A percentile compares a stretch with the other conserved stretches of the same genome.
Conservation (phyloP, 2,888 invertebrate species). For the Aleiodes testaceus region DNA sequence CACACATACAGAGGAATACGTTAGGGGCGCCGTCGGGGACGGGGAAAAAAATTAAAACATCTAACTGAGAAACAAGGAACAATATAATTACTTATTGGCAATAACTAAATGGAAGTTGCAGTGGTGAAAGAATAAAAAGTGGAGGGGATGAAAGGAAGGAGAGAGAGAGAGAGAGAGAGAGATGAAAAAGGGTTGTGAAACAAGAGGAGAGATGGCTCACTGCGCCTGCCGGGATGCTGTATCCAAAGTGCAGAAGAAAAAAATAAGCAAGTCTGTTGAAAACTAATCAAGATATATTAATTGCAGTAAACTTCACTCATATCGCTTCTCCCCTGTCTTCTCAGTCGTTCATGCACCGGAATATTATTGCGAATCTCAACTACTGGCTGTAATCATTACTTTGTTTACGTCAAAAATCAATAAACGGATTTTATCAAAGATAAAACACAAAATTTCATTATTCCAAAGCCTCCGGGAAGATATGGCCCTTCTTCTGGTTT, state of each 20-base stretch:
- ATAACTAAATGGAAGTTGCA: conserved; percentile 59
- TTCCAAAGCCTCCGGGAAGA: conserved; percentile 3
- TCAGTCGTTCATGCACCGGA: conserved; percentile 48
- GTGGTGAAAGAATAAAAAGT: conserved; percentile 32
- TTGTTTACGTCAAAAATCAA: background rate
- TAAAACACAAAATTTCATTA: background rate
- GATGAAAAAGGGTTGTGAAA: conserved; percentile 12
- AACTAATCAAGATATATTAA: conserved; percentile 70
- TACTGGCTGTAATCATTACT: conserved; percentile 29
- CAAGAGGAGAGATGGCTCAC: conserved; percentile 20
- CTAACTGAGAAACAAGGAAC: conserved; percentile 48
- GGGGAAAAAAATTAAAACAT: conserved; percentile 47
- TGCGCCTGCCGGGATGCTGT: conserved; percentile 52
- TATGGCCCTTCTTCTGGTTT: background rate
- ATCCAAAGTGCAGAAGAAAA: conserved; percentile 54
- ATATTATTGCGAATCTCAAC: conserved; percentile 66
- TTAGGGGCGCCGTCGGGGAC: conserved; percentile 54
- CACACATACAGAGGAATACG: conserved; percentile 37
- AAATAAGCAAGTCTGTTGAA: conserved; percentile 59
- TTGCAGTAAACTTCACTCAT: conserved; percentile 67
- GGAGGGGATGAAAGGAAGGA: conserved; percentile 41
- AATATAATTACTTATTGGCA: conserved; percentile 61
- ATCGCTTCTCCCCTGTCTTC: conserved; percentile 58
- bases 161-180: conserved; percentile 32
- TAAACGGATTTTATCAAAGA: too few species aligned